Conservation (phyloP, 2,113 vertebrate genomes). For the Mesocricetus auratus region DNA sequence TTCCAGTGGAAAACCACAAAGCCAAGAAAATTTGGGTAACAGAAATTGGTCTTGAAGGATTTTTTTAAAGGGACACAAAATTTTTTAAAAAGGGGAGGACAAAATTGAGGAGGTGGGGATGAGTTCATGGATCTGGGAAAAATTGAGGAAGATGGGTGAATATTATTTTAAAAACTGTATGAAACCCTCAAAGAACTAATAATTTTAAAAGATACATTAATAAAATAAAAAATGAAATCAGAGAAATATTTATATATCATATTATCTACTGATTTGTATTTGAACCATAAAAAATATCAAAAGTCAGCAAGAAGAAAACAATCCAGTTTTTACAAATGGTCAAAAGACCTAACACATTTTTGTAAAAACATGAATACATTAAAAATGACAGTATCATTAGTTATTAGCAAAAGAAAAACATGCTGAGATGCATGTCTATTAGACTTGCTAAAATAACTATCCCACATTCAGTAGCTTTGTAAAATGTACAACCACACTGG, state of each 20-base stretch:
- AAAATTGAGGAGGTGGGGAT: neutral
- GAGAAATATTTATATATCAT: neutral
- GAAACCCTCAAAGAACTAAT: neutral
- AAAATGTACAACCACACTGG: neutral
- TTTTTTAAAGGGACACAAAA: neutral
- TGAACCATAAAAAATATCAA: neutral
- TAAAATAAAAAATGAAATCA: neutral
- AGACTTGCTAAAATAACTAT: neutral
- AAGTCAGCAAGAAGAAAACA: neutral
- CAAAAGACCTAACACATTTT: neutral
- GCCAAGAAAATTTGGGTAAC: neutral
- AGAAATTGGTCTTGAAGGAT: neutral
- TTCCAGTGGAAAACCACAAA: neutral
- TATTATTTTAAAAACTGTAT: neutral
- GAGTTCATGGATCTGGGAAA: neutral
- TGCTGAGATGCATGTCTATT: neutral
- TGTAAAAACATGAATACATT: neutral
- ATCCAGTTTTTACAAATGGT: neutral
- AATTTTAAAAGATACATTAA: neutral
- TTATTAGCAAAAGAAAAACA: neutral
- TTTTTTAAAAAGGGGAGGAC: neutral
- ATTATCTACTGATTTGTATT: neutral
- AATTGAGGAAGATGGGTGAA: neutral
- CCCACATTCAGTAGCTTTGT: neutral
- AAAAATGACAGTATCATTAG: neutral